Base-by-base conservation (phyloP, 1,140 invertebrate species). In the Saccostrea cuccullata region DNA sequence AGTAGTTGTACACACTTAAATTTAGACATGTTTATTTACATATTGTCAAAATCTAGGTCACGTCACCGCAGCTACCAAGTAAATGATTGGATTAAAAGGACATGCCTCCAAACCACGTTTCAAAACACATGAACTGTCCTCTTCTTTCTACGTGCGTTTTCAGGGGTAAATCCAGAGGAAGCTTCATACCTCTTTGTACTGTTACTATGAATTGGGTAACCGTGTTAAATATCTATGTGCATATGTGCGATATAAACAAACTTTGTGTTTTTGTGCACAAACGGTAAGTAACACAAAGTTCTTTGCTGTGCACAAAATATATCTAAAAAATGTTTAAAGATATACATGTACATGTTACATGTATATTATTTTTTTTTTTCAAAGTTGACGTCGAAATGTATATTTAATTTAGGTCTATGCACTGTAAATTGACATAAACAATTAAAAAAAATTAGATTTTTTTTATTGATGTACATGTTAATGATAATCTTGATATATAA, bases 41-140 rank as follows among this genome's bases (percentile, higher is more conserved):
- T 77, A 26, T 77, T 36, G 70, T 77, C 70, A 77, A 77, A 77
- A 77, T 36, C 26, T 77, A 77, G 70, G 70, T 77, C 70, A 26
- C 23, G 26, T 77, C 70, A 23, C 26, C 23, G 70, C 70, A n/a
- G 60, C 30, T 30, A 40, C 30, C 23, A 77, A 30, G 13, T 26
- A 40, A 23, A 11, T 30, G 70, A 77, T 77, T 77, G 70, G 70
- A 30, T 77, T 30, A 77, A 30, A 15, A 15, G 26, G 70, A 77
- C 70, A 17, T 77, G 26, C 70, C 70, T 30, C 70, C 26, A 3
- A 15, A 77, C 70, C 70, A 77, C 70, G 26, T 77, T 26, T 15
- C 23, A 77, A 77, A 30, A 77, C 70, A 77, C 70, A 26, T 77
- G 70, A 77, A 26, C 15, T 11, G 26, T 77, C 26, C 70, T 77